These are phyloP conservation scores for Helicoverpa armigera DNA, from an alignment of 1,140 invertebrate genomes.

Conservation along the genomic window DNA sequence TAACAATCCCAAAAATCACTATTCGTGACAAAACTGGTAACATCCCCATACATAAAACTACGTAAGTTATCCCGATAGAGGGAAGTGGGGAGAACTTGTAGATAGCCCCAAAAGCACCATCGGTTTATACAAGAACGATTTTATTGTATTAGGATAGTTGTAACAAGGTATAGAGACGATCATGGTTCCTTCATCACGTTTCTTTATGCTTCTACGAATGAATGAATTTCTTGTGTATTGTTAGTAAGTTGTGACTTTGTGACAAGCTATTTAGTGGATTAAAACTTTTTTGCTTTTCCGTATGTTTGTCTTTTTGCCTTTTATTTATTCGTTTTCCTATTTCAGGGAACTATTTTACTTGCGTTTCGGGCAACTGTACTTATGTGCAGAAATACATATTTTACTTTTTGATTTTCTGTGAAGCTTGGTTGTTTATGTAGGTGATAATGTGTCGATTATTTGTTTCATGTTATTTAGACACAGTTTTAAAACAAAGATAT, in stretches of 20 bases:
- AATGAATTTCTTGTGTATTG: slow-evolving; percentile 4
- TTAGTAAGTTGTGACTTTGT: neutral
- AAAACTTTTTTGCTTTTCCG: neutral
- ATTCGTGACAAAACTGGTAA: slow-evolving; percentile 50
- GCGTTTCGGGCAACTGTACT: too few relatives aligned
- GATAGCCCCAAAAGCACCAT: slow-evolving; percentile 18
- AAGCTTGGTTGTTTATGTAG: too few relatives aligned
- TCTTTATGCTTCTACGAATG: neutral
- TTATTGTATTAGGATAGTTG: slow-evolving; percentile 40
- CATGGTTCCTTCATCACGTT: neutral
- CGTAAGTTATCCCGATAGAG: slow-evolving; percentile 13
- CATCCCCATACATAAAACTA: slow-evolving; percentile 50
- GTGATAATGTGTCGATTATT: too few relatives aligned
- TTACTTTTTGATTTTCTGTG: too few relatives aligned
- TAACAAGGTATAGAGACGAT: slow-evolving; percentile 2
- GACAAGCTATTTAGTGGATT: neutral
- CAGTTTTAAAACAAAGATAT: too few relatives aligned
- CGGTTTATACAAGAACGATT: slow-evolving; percentile 30
- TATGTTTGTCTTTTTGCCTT: neutral
- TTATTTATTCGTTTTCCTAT: too few relatives aligned
- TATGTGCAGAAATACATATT: too few relatives aligned
- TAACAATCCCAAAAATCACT: slow-evolving; percentile 38
- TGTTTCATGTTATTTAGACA: too few relatives aligned
- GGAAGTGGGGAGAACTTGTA: slow-evolving; percentile 12
- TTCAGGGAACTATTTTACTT: too few relatives aligned